Percentiles rank a stretch among this genome's conserved stretches.
Evolutionary conservation across 1,140 invertebrate genomes (phyloP).

Genomic region (Pachyrhynchus sulphureomaculatus): DNA sequence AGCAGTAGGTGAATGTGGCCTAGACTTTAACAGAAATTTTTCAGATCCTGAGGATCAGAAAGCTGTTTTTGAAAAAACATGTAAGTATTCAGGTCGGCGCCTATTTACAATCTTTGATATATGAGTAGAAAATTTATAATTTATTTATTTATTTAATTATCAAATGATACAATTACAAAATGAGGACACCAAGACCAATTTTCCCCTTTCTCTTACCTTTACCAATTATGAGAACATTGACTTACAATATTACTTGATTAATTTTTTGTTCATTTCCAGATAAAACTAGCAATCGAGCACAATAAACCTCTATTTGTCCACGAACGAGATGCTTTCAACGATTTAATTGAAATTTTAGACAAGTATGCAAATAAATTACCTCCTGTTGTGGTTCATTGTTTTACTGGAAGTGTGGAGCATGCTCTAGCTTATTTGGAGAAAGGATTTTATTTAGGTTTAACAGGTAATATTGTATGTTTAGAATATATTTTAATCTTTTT

Average conservation of each 20-base stretch:
- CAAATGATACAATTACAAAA: not conserved
- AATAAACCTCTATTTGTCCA: conserved; percentile 90
- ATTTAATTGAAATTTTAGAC: conserved; percentile 67
- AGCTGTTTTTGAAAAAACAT: conserved; percentile 87
- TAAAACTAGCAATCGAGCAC: conserved; percentile 81
- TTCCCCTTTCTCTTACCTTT: no score
- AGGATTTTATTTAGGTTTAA: conserved; percentile 85
- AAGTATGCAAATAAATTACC: conserved; percentile 66
- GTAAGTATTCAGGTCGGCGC: conserved; percentile 51
- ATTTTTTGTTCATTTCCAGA: conserved; percentile 55
- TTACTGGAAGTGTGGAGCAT: conserved; percentile 85
- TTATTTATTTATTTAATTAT: not conserved
- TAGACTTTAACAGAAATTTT: conserved; percentile 94
- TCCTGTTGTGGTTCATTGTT: conserved; percentile 87
- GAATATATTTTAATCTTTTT: not conserved
- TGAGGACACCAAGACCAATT: no score
- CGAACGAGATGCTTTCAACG: conserved; percentile 85
- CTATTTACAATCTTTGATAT: not conserved
- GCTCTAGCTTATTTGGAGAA: conserved; percentile 83
- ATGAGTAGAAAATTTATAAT: not conserved
- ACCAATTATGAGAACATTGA: not conserved
- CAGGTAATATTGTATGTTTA: conserved; percentile 56
- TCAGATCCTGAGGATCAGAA: conserved; percentile 85
- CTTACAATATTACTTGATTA: conserved; percentile 2
- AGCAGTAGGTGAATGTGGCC: conserved; percentile 89